These are phyloP conservation scores for Mixornis gularis DNA, from an alignment of 2,113 vertebrate species.

Conservation along the genomic window DNA sequence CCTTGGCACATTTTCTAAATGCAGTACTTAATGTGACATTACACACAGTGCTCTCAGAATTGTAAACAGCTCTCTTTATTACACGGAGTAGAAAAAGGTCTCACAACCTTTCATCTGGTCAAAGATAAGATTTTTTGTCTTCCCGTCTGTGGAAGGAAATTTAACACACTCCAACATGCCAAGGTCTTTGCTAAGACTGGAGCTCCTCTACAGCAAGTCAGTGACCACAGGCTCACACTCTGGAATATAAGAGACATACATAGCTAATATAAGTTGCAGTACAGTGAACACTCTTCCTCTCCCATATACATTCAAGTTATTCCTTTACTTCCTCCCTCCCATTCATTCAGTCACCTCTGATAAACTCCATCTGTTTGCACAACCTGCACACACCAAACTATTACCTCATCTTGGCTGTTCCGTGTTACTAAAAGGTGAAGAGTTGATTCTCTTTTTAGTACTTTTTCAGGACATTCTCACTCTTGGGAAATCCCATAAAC, in stretches of 20 bases:
- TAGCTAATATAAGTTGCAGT: not conserved
- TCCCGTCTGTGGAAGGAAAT: not conserved
- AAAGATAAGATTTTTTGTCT: not conserved
- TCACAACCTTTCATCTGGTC: not conserved
- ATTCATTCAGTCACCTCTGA: not conserved
- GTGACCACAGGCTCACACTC: not conserved
- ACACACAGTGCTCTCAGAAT: not conserved
- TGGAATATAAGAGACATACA: not conserved
- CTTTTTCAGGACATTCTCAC: not conserved
- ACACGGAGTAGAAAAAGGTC: not conserved
- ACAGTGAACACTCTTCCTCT: not conserved
- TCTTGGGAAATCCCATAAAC: not conserved
- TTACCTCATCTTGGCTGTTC: not conserved
- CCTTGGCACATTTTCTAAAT: not conserved
- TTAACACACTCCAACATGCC: not conserved
- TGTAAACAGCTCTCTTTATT: not conserved
- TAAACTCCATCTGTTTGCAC: not conserved
- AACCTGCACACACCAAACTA: not conserved
- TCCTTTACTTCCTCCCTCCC: not conserved
- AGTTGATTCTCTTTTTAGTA: not conserved
- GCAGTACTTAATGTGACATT: not conserved
- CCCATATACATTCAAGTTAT: fast-evolving
- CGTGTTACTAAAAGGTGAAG: not conserved
- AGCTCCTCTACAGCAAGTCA: not conserved
- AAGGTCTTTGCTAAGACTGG: not conserved